Percentiles rank a stretch among this genome's conserved stretches.
These are phyloP conservation scores for Mimumesa dahlbomi DNA, from an alignment of 2,888 invertebrate genomes.

Conservation along the genomic window DNA sequence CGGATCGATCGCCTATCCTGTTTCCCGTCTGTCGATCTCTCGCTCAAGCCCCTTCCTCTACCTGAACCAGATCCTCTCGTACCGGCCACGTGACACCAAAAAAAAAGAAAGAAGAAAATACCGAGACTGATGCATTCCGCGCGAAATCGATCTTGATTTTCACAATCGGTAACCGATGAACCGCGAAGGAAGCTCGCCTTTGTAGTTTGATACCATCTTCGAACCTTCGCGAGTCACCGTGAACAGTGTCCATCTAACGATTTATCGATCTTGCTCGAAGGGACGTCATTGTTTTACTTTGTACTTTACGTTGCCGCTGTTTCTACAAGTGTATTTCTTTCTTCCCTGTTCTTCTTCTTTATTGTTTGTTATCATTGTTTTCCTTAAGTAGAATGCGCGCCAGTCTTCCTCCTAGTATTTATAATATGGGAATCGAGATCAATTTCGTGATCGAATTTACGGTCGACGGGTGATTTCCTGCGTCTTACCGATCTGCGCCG, in stretches of 20 bases:
- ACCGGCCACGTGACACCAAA: slow-evolving; percentile 29
- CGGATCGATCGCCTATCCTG: slow-evolving; percentile 44
- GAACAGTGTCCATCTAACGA: no score
- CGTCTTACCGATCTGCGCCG: slow-evolving; percentile 34
- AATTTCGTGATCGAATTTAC: slow-evolving; percentile 15
- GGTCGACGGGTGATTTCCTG: slow-evolving; percentile 22
- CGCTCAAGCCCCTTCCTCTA: slow-evolving; percentile 51
- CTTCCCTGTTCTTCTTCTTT: not conserved
- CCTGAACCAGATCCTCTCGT: slow-evolving; percentile 14
- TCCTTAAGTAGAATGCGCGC: not conserved
- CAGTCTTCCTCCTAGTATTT: slow-evolving; percentile 34
- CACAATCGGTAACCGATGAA: not conserved
- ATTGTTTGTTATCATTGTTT: not conserved
- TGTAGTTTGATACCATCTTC: not conserved
- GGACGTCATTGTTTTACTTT: no score
- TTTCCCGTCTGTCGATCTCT: slow-evolving; percentile 59
- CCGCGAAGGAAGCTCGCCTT: not conserved
- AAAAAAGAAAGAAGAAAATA: slow-evolving; percentile 1
- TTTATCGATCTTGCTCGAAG: no score
- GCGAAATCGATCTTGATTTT: slow-evolving; percentile 5
- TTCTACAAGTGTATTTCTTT: not conserved
- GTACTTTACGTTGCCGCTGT: no score
- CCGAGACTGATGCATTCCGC: not conserved
- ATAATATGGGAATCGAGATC: slow-evolving; percentile 18
- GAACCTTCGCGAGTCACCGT: no score